These are phyloP conservation scores for Diachasmimorpha longicaudata DNA, from an alignment of 1,140 invertebrate species.

Conservation along the genomic window DNA sequence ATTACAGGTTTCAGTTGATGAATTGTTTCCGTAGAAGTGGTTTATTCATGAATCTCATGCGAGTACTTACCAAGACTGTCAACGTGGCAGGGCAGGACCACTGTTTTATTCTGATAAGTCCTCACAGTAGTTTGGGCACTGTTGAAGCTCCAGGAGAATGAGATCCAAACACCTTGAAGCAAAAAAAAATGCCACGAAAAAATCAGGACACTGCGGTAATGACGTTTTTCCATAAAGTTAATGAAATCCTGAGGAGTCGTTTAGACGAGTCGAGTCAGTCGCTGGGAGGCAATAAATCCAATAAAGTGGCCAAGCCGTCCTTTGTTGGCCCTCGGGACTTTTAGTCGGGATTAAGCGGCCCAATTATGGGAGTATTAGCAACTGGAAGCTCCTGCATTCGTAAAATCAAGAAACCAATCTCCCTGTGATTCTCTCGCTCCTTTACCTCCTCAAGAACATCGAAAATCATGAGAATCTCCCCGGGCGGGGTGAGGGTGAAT, in stretches of 20 bases:
- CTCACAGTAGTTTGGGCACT: conserved; percentile 76
- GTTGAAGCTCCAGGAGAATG: conserved; percentile 49
- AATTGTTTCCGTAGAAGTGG: too few relatives aligned
- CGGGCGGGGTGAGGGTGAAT: neutral
- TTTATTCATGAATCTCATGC: neutral
- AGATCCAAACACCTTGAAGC: conserved; percentile 19
- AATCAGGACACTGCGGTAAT: neutral
- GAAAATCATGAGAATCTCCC: neutral
- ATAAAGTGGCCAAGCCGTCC: neutral
- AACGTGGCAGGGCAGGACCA: conserved; percentile 75
- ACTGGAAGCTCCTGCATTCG: neutral
- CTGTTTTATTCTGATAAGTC: conserved; percentile 75
- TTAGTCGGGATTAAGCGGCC: neutral
- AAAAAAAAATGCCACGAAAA: neutral
- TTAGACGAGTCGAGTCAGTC: neutral
- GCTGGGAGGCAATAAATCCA: conserved; percentile 5
- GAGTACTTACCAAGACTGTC: conserved; percentile 62
- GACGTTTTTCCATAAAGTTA: neutral
- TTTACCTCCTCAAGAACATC: neutral
- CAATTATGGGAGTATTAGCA: conserved; percentile 17
- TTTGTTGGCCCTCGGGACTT: neutral
- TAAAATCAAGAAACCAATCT: neutral
- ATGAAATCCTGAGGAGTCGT: neutral
- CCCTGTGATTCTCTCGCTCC: neutral
- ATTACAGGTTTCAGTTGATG: too few relatives aligned